phyloP scores from a whole-genome alignment of 2,888 invertebrate genomes.

The Hydriomena furcata region DNA sequence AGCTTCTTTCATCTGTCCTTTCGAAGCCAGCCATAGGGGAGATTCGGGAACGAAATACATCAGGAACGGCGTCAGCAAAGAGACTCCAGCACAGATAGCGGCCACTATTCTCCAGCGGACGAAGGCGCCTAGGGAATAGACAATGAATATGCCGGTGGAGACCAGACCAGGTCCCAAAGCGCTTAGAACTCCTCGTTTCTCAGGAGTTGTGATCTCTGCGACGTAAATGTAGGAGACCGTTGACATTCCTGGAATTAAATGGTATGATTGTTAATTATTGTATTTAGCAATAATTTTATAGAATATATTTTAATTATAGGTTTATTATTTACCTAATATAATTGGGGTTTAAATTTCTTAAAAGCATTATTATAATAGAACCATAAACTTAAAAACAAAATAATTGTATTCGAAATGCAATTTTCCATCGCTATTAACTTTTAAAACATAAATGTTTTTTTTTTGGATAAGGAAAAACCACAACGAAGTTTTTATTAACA shows the following conservation, averaged over 20 bases:
- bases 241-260: conserved; percentile 83
- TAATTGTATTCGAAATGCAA: no score
- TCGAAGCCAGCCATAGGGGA: conserved; percentile 86
- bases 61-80: conserved; percentile 80
- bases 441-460: no score
- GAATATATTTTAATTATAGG: no score
- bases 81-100: conserved; percentile 84
- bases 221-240: conserved; percentile 87
- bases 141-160: conserved; percentile 88
- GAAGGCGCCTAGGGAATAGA: conserved; percentile 87
- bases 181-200: conserved; percentile 87
- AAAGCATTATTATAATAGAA: no score
- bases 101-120: conserved; percentile 87
- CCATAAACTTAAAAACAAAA: no score
- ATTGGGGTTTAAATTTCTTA: no score
- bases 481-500: no score
- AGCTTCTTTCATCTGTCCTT: conserved; percentile 84
- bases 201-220: conserved; percentile 87
- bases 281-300: no score
- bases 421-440: no score
- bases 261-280: not conserved
- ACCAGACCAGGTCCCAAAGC: conserved; percentile 88
- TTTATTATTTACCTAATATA: no score
- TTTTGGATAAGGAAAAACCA: no score
- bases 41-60: conserved; percentile 88